Conservation (phyloP, 1,140 invertebrate species). For the Zeugodacus cucurbitae region DNA sequence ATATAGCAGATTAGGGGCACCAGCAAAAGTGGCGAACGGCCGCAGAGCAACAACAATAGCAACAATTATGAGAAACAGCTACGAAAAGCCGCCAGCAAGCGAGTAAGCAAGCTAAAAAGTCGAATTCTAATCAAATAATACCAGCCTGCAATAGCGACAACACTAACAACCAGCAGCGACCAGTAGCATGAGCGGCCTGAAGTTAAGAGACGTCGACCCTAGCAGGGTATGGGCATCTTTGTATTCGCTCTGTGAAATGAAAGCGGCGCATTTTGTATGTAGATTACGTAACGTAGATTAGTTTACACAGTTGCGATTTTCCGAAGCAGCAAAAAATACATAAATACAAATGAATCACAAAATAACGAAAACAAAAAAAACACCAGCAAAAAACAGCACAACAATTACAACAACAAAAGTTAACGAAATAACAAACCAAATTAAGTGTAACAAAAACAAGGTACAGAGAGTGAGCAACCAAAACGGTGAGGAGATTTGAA, state of each 20-base stretch:
- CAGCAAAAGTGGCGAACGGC: background rate
- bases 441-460: constrained; percentile 26
- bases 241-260: background rate
- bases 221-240: background rate
- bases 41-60: background rate
- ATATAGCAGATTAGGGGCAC: background rate
- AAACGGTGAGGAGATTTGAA: constrained; percentile 56
- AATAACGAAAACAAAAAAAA: constrained; percentile 43
- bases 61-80: constrained; percentile 9
- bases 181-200: background rate
- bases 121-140: constrained; percentile 64
- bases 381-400: background rate
- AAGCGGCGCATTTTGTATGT: constrained; percentile 20
- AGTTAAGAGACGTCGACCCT: background rate
- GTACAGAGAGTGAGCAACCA: background rate
- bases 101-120: constrained; percentile 43
- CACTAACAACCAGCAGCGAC: background rate
- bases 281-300: constrained; percentile 38
- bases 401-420: background rate
- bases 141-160: background rate
- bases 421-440: constrained; percentile 34
- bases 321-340: background rate
- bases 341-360: constrained; percentile 34
- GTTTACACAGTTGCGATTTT: background rate
- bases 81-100: background rate